Evolutionary conservation across 2,797 vertebrate genomes (phyloP), one percentile per base, ranked within the genome.

Genomic region (Nyctibius grandis): DNA sequence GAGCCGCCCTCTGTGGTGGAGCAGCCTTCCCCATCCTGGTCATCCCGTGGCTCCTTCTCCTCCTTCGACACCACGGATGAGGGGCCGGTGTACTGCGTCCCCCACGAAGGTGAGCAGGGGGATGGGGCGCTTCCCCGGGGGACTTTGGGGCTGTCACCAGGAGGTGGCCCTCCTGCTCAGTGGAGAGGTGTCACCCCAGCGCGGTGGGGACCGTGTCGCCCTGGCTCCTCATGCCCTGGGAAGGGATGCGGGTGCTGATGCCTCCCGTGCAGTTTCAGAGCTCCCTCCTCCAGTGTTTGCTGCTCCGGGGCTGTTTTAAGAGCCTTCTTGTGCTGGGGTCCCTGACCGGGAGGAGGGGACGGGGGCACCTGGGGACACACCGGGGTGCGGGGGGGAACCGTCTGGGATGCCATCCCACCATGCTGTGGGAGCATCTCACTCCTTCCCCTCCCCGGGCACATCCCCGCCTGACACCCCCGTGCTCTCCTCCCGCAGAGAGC

Each of bases 41-140:
- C 99, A 0, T 99, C 99, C 81, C 98, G 98, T 0, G 99, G 99
- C 95, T 99, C 99, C 69, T 99, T 99, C 97, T 99, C 99, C 36
- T 99, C 99, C 64, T 99, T 99, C 4, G 99, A 99, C 97, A 99
- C 99, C 29, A 99, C 98, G 0, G 99, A 99, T 2, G 99, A 99
- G 89, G 99, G 99, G 12, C 99, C 99, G 0, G 99, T 99, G 82
- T 99, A 99, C 98, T 99, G 99, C 1, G 98, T 99, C 26, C 99
- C 99, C 15, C 99, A 99, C 0, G 99, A 99, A 98, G 99, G 99
- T 99, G 95, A 99, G 99, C 97, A 78, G 85, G 79, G n/a, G 44
- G 23, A 56, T 18, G 3, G 20, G 40, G 23, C 2, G 3, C 26
- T 54, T 73, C 25, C 63, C 26, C 16, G 16, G 25, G 51, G 59